Conservation (phyloP, 2,797 vertebrate species). For the Podarcis siculus region DNA sequence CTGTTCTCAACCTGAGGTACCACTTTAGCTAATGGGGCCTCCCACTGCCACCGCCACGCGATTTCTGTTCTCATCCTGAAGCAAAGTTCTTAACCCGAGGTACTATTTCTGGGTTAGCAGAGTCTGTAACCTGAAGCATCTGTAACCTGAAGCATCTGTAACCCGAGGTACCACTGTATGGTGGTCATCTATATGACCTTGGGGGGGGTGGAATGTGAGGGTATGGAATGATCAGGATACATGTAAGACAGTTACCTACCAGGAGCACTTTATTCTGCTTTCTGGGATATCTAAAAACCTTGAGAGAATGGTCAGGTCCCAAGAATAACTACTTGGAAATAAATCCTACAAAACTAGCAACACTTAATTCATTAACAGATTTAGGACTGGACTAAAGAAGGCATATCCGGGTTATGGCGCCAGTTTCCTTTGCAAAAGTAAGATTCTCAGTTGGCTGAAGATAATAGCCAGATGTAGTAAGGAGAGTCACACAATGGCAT, state of each 20-base stretch:
- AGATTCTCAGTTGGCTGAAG: not conserved
- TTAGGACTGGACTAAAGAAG: not conserved
- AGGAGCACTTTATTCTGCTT: not conserved
- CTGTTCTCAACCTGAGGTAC: no score
- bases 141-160: no score
- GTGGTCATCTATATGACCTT: not conserved
- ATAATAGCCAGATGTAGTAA: not conserved
- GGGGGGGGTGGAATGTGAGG: not conserved
- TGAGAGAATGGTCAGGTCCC: not conserved
- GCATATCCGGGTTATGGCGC: not conserved
- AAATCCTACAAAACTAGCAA: not conserved
- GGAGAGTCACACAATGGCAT: not conserved
- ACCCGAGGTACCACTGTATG: not conserved
- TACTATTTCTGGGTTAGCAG: no score
- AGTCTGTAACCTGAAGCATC: no score
- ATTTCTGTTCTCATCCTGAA: no score
- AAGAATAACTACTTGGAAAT: not conserved
- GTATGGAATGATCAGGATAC: not conserved
- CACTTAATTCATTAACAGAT: not conserved
- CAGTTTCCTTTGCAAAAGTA: not conserved
- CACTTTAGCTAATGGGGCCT: no score
- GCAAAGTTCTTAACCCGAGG: no score
- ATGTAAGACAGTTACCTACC: not conserved
- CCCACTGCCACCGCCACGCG: no score
- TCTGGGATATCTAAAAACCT: not conserved